Base-by-base conservation (phyloP, 2,888 invertebrate species). In the Synergus laeviventris region DNA sequence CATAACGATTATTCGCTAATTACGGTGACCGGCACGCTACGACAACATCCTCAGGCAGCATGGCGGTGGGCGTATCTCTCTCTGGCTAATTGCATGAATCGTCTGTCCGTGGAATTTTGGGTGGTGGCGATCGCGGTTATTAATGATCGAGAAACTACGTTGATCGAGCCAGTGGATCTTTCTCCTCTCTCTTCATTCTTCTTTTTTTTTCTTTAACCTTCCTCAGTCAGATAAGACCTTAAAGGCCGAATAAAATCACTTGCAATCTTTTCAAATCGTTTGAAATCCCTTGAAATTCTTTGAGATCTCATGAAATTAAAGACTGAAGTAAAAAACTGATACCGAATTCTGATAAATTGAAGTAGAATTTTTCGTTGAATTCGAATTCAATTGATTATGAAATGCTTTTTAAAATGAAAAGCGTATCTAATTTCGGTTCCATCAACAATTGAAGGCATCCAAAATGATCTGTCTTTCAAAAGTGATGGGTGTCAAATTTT, bases 1-100 rank as follows among this genome's bases (percentile, higher is more conserved):
- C 31, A 81, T 79, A 83, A 84, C 82, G 87, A 87, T 88, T 87
- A 87, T 88, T 88, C 86, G 84, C 84, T 88, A 87, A 88, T 88
- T 88, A 86, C 84, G 82, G 84, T 85, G 86, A 87, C 87, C 86
- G 84, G 83, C 78, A 80, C 75, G 73, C 81, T 79, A 83, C 82
- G 86, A 86, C 87, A 87, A 87, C 85, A 86, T 86, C 87, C 86
- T 75, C 76, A 76, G 85, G 87, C 84, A 73, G 76, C 76, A 21
- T 66, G 62, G 36, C 45, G 56, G 45, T 64, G 38, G 54, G 73
- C 64, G 78, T 79, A 74, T 73, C 79, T 81, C 79, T 81, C 78
- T 81, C 81, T 66, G 82, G 81, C 83, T 86, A 87, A 87, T 87
- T 86, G 85, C 84, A 86, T 84, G 70, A 49, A 70, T 49, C 70